Percentiles rank a stretch among this genome's conserved stretches.
Evolutionary conservation across 2,113 vertebrate species (phyloP).

Genomic region (Hippocampus guttulatus): DNA sequence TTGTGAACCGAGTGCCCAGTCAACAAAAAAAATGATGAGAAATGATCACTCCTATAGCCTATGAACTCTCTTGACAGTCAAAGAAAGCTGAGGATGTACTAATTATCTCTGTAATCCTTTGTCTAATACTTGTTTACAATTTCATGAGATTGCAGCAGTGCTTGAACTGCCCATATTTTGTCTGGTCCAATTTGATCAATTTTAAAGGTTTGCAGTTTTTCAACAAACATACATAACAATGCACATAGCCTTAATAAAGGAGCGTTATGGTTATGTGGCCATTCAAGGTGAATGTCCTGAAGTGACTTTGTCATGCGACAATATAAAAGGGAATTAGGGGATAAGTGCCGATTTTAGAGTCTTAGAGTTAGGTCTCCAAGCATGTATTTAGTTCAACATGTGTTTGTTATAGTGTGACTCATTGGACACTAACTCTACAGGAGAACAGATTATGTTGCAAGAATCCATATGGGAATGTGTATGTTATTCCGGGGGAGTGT

Average conservation of each 20-base stretch:
- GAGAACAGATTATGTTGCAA: background rate
- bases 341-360: background rate
- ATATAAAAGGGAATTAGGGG: background rate
- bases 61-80: conserved; percentile 38
- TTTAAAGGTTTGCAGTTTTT: background rate
- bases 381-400: background rate
- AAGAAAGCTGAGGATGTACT: conserved; percentile 14
- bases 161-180: background rate
- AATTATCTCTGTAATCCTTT: conserved; percentile 45
- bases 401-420: background rate
- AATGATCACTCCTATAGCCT: conserved; percentile 63
- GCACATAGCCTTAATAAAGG: background rate
- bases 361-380: background rate
- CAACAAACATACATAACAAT: background rate
- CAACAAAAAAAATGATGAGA: conserved; percentile 49
- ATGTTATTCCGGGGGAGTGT: background rate
- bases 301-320: conserved; percentile 19
- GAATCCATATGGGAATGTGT: conserved; percentile 9
- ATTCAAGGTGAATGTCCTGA: background rate
- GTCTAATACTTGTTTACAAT: conserved; percentile 33
- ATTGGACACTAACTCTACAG: background rate
- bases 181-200: background rate
- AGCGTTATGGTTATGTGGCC: background rate
- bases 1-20: conserved; percentile 45
- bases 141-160: background rate